Evolutionary conservation across 2,797 vertebrate species (phyloP).

Genomic region (Takifugu ocellatus): DNA sequence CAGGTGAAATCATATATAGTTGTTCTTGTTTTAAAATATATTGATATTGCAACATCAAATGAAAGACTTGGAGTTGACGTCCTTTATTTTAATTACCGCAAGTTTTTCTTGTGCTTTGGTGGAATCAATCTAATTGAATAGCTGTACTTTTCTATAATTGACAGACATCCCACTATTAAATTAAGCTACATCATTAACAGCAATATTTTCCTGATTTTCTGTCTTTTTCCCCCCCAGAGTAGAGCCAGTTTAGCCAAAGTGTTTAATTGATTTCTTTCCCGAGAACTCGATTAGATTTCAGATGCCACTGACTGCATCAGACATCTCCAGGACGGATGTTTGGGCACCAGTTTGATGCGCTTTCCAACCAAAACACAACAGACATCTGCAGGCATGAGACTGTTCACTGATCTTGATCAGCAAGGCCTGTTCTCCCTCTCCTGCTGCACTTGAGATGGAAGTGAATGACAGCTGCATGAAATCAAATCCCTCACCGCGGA

Average conservation of each 20-base stretch:
- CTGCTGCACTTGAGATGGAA: constrained; percentile 37
- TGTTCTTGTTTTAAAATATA: no score
- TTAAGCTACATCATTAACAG: no score
- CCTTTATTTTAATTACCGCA: no score
- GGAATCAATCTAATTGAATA: no score
- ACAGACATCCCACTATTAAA: no score
- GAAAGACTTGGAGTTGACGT: no score
- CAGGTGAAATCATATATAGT: no score
- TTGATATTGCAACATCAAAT: no score
- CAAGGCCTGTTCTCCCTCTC: constrained; percentile 62
- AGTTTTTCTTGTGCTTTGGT: no score
- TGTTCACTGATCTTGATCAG: constrained; percentile 75
- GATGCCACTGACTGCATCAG: constrained; percentile 17
- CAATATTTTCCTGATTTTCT: no score
- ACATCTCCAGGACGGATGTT: constrained; percentile 25
- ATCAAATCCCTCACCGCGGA: constrained; percentile 45
- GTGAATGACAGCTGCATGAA: constrained; percentile 67
- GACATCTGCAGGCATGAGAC: constrained; percentile 72
- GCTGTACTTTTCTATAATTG: no score
- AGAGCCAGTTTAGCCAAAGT: background rate
- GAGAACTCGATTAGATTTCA: constrained; percentile 1
- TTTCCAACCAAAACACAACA: constrained; percentile 40
- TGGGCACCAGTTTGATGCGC: constrained; percentile 37
- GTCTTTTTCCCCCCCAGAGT: no score
- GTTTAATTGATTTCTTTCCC: background rate